Evolutionary conservation across 2,113 vertebrate species (phyloP).

Genomic region (Mus pahari): DNA sequence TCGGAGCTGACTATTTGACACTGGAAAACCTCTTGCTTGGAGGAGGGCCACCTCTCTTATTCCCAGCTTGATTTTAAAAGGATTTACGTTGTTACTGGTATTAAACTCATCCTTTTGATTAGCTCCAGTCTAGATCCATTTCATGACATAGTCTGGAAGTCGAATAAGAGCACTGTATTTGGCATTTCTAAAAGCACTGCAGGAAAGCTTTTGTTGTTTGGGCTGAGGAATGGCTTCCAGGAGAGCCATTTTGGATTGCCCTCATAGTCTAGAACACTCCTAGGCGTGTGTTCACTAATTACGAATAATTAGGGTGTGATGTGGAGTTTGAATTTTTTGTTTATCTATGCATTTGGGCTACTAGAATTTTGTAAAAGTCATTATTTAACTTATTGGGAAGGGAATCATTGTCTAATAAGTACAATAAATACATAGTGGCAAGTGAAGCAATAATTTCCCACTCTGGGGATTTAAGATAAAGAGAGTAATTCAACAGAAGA

Average conservation of each 20-base stretch:
- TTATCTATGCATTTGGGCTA: background rate
- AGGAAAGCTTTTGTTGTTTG: background rate
- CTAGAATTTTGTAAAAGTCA: background rate
- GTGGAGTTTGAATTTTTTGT: background rate
- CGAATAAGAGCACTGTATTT: background rate
- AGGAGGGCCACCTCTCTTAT: background rate
- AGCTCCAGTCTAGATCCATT: background rate
- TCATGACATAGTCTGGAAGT: background rate
- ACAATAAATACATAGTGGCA: background rate
- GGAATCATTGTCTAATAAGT: background rate
- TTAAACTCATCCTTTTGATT: background rate
- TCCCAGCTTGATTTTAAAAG: background rate
- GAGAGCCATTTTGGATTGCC: background rate
- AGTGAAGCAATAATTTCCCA: background rate
- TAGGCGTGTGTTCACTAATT: background rate
- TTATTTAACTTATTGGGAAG: constrained; percentile 12
- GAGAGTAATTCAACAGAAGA: background rate
- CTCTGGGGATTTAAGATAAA: background rate
- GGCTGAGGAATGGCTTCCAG: background rate
- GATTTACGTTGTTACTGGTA: background rate
- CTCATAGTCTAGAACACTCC: background rate
- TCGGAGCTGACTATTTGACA: background rate
- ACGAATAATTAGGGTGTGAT: background rate
- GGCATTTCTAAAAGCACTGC: background rate
- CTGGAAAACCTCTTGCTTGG: too few relatives aligned